Evolutionary conservation across 2,797 vertebrate genomes (phyloP).

Genomic region (Hapalemur alaotrensis): DNA sequence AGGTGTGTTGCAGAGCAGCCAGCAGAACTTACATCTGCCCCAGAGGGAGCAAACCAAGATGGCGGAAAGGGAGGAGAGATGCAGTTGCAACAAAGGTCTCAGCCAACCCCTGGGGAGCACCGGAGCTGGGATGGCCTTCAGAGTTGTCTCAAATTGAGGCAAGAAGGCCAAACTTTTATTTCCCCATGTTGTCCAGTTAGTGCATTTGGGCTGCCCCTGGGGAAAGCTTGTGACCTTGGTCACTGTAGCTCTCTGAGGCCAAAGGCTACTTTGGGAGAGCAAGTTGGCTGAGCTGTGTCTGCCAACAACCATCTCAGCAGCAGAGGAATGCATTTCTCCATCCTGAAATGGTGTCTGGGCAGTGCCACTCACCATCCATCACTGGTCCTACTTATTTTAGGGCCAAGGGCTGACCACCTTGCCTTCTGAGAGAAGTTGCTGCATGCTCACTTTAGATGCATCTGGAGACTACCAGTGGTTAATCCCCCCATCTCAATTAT

Average conservation of each 20-base stretch:
- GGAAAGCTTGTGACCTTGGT: neutral
- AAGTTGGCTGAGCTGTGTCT: neutral
- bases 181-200: neutral
- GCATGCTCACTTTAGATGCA: neutral
- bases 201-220: neutral
- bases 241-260: neutral
- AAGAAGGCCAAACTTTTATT: neutral
- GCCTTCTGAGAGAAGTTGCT: neutral
- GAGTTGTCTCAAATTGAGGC: neutral
- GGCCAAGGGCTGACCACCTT: too few species aligned
- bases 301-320: neutral
- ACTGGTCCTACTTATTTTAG: neutral
- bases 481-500: conserved; percentile 47
- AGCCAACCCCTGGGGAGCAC: neutral
- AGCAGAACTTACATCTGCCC: accelerated
- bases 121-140: neutral
- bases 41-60: too few species aligned
- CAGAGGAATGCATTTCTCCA: neutral
- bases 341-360: neutral
- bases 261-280: neutral
- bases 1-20: neutral
- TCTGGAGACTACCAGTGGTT: neutral
- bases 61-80: neutral
- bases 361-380: neutral
- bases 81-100: neutral